Conservation (phyloP, 2,888 invertebrate species). For the Tetranychus piercei region DNA sequence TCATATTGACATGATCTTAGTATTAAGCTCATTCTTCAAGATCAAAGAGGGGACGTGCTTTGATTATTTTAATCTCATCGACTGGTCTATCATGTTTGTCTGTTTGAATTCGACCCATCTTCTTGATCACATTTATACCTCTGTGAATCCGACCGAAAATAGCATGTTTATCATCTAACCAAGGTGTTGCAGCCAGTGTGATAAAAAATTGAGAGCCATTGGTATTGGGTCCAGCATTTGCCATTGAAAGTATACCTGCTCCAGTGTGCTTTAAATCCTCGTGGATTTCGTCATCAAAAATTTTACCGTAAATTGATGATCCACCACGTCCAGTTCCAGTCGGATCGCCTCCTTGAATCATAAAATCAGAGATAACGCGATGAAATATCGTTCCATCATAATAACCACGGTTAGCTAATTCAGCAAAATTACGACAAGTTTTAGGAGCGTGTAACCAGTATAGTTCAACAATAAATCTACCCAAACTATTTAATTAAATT, state of each 20-base stretch:
- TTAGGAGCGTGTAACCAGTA: slow-evolving; percentile 98
- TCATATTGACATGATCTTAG: too few species aligned
- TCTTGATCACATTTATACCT: slow-evolving; percentile 75
- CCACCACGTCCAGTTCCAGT: slow-evolving; percentile 89
- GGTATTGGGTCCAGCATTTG: slow-evolving; percentile 86
- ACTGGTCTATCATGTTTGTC: slow-evolving; percentile 79
- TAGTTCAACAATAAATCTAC: slow-evolving; percentile 68
- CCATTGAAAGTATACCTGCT: slow-evolving; percentile 81
- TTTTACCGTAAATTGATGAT: slow-evolving; percentile 81
- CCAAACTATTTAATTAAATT: slow-evolving; percentile 40
- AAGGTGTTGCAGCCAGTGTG: slow-evolving; percentile 84
- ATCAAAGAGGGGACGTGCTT: background rate
- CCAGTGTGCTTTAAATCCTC: slow-evolving; percentile 86
- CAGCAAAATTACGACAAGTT: slow-evolving; percentile 92
- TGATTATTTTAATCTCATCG: slow-evolving; percentile 55
- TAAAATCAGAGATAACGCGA: slow-evolving; percentile 58
- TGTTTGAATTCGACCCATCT: slow-evolving; percentile 81
- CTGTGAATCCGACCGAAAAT: slow-evolving; percentile 74
- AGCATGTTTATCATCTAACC: slow-evolving; percentile 92
- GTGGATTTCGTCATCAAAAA: slow-evolving; percentile 87
- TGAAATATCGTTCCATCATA: slow-evolving; percentile 93
- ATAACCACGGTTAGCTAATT: slow-evolving; percentile 74
- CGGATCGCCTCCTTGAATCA: slow-evolving; percentile 65
- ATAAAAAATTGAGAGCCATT: slow-evolving; percentile 99
- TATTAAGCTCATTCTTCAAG: background rate